Evolutionary conservation across 2,888 invertebrate species (phyloP).

Genomic region (Steromphala cineraria): DNA sequence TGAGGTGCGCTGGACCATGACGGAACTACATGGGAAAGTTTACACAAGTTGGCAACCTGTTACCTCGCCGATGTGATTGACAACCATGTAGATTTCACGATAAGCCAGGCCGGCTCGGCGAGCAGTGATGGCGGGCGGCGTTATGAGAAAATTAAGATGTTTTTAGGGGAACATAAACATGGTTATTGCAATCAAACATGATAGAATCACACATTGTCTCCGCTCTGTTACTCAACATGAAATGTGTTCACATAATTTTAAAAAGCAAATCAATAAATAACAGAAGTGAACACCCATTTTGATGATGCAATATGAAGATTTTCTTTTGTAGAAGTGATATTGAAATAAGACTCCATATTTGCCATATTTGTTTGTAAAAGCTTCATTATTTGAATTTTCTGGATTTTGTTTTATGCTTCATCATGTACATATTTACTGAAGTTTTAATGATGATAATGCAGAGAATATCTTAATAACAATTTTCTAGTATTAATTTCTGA

Average conservation of each 20-base stretch:
- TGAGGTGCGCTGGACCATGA: background rate
- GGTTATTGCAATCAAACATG: conserved; percentile 3
- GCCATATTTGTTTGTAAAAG: too few relatives aligned
- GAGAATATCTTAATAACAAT: too few relatives aligned
- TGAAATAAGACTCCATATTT: too few relatives aligned
- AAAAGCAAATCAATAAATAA: too few relatives aligned
- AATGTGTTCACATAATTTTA: background rate
- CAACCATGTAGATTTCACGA: conserved; percentile 12
- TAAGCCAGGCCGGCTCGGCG: background rate
- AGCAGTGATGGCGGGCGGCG: background rate
- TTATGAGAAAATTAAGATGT: conserved; percentile 2
- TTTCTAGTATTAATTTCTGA: too few relatives aligned
- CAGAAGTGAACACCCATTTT: too few relatives aligned
- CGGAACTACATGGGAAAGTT: conserved; percentile 18
- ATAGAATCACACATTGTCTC: background rate
- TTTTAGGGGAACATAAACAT: background rate
- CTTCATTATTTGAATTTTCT: too few relatives aligned
- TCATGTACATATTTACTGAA: too few relatives aligned
- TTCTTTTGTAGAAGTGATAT: too few relatives aligned
- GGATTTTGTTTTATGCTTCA: too few relatives aligned
- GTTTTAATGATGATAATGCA: too few relatives aligned
- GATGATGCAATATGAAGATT: too few relatives aligned
- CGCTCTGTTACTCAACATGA: background rate
- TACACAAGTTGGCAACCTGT: conserved; percentile 18
- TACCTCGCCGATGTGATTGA: background rate